Conservation (phyloP, 2,113 vertebrate genomes). For the Pluvialis apricaria region DNA sequence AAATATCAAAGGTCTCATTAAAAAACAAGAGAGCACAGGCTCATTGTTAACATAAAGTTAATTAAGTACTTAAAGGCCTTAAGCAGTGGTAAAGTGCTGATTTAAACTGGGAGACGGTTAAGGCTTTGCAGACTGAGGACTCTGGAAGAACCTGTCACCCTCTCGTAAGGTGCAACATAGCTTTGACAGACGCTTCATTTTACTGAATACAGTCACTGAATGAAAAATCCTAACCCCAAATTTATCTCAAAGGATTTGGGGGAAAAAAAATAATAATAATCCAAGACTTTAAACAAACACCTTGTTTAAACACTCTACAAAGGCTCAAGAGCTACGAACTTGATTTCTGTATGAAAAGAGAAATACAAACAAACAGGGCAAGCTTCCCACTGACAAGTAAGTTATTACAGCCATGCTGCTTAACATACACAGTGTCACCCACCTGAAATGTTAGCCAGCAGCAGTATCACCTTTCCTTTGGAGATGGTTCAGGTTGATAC, state of each 20-base stretch:
- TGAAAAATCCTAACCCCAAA: conserved; percentile 10
- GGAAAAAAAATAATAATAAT: not conserved
- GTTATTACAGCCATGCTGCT: not conserved
- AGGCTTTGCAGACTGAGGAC: not conserved
- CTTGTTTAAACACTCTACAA: not conserved
- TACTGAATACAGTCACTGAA: not conserved
- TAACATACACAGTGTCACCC: not conserved
- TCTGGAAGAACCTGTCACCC: not conserved
- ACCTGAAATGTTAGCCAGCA: not conserved
- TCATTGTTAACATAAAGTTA: not conserved
- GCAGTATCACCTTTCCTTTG: not conserved
- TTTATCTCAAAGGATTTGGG: not conserved
- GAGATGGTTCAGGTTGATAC: not conserved
- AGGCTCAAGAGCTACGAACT: not conserved
- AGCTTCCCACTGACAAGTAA: not conserved
- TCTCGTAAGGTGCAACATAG: not conserved
- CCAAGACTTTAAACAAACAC: conserved; percentile 1
- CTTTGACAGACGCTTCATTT: conserved; percentile 1
- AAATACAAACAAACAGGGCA: conserved; percentile 4
- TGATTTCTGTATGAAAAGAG: conserved; percentile 10
- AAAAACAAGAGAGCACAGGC: not conserved
- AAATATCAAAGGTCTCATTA: not conserved
- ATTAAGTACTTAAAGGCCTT: not conserved
- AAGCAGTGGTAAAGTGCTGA: not conserved
- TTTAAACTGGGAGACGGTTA: not conserved